A percentile compares a stretch with the other conserved stretches of the same genome.
Evolutionary conservation across 1,140 invertebrate species (phyloP).

Genomic region (Papilio polytes): DNA sequence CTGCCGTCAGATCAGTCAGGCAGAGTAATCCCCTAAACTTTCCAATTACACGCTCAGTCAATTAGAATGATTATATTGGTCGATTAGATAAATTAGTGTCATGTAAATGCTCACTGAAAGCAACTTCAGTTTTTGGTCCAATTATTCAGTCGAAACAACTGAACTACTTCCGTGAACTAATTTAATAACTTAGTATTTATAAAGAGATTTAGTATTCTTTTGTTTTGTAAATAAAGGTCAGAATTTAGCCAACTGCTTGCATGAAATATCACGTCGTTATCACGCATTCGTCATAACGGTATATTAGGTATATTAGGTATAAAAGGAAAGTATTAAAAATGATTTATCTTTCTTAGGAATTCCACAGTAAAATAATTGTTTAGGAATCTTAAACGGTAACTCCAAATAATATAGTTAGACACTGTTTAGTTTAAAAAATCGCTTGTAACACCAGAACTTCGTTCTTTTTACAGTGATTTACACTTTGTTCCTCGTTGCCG

Average conservation of each 20-base stretch:
- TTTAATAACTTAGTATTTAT: neutral
- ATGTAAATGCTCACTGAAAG: constrained; percentile 26
- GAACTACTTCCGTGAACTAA: constrained; percentile 18
- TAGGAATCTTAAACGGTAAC: too few species aligned
- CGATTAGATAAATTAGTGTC: constrained; percentile 34
- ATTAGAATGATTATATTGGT: constrained; percentile 37
- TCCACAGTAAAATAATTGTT: too few species aligned
- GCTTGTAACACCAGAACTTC: too few species aligned
- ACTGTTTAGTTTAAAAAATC: too few species aligned
- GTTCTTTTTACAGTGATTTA: too few species aligned
- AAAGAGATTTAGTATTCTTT: neutral
- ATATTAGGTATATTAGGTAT: too few species aligned
- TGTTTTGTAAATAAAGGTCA: neutral
- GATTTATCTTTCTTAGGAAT: too few species aligned
- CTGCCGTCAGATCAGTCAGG: constrained; percentile 16
- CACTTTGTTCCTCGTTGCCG: too few species aligned
- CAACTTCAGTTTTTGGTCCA: constrained; percentile 26
- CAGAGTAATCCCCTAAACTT: constrained; percentile 13
- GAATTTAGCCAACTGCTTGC: neutral
- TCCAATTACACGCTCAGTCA: constrained; percentile 30
- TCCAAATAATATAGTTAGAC: too few species aligned
- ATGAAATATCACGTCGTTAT: too few species aligned
- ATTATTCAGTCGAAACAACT: constrained; percentile 16
- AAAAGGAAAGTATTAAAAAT: too few species aligned
- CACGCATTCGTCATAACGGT: too few species aligned